These are phyloP conservation scores for Periparus ater DNA, from an alignment of 2,797 vertebrate genomes.

Conservation along the genomic window DNA sequence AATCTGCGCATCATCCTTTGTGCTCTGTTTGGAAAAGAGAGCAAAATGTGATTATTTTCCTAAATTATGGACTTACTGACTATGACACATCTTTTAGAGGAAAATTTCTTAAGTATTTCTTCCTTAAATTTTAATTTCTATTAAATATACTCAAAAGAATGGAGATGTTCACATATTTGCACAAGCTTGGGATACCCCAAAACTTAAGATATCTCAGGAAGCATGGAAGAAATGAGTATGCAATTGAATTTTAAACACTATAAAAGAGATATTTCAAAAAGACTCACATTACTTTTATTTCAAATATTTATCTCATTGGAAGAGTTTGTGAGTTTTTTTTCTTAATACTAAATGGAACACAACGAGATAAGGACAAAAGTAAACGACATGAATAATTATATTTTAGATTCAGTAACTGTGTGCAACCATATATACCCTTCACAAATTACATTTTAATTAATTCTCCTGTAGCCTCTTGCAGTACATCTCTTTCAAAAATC, in stretches of 20 bases:
- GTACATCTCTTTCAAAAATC: background rate
- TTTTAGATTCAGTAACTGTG: background rate
- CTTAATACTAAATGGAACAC: background rate
- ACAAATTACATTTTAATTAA: background rate
- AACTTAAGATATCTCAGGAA: background rate
- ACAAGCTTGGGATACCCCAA: background rate
- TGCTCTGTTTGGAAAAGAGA: conserved; percentile 73
- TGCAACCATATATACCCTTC: background rate
- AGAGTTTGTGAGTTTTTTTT: background rate
- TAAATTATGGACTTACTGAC: background rate
- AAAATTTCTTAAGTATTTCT: background rate
- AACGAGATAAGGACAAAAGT: background rate
- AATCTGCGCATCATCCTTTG: conserved; percentile 83
- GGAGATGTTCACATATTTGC: background rate
- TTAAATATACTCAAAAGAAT: background rate
- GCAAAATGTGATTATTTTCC: background rate
- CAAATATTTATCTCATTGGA: background rate
- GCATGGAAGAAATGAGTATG: background rate
- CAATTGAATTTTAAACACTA: background rate
- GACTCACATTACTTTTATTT: background rate
- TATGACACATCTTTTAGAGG: background rate
- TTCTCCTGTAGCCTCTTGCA: background rate
- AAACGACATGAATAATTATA: background rate
- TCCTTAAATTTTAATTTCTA: background rate
- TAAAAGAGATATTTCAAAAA: background rate